Base-by-base conservation (phyloP, 2,113 vertebrate species). In the Albula glossodonta region DNA sequence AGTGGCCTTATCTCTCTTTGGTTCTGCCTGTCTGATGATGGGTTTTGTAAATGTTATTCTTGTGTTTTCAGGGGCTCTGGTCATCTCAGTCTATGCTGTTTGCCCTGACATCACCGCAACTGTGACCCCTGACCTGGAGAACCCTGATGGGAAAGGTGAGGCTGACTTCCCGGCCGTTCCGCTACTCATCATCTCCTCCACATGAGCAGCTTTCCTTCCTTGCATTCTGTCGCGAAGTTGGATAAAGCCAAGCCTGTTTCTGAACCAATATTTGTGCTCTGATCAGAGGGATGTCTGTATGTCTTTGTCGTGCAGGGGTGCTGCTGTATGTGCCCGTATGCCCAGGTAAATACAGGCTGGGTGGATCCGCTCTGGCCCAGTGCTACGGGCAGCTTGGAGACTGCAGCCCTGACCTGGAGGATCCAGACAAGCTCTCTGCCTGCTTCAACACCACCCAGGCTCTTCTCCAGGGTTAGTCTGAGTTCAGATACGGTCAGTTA, bases 91-190 rank as follows among this genome's bases (percentile, higher is more conserved):
- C 13, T 99, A 99, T 11, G 97, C 97, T 0, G 95, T 97, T 52
- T 98, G 97, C 86, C 97, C 97, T 11, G 97, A 99, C 88, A 96
- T 99, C 91, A 97, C 96, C 1, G 96, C 96, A 89, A 99, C 97
- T 0, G 94, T 99, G 81, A 98, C 97, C 2, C 97, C 98, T 0
- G 98, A 99, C 90, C 96, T 99, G 10, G 96, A 99, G 87, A 91
- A 94, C 89, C 96, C 97, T 0, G 88, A 94, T 15, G 96, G 94
- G 17, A 93, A 91, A 95, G 97, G 97, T 98, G 50, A 81, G 87
- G 19, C 12, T 51, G 52, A 9, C 5, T 19, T 87, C 79, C 13
- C 0, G 63, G 0, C 94, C 94, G 91, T 51, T 52, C 22, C 15
- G 84, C 53, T 74, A 4, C 60, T 19, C 17, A 63, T 22, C 11